These are phyloP conservation scores for Aethes cnicana DNA, from an alignment of 2,888 invertebrate species.

Conservation along the genomic window DNA sequence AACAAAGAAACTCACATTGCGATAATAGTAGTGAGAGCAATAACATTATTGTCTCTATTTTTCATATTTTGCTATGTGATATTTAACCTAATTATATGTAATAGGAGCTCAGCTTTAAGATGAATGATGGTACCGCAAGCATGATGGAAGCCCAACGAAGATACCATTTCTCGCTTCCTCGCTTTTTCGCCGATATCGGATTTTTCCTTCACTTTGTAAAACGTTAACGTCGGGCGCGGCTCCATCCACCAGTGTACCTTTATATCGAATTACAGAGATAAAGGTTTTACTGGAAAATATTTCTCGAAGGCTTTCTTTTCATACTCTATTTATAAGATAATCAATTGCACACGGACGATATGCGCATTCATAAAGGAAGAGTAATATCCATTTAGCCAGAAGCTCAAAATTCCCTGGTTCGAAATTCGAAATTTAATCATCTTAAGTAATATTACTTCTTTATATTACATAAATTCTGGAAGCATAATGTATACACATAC, in stretches of 20 bases:
- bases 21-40: no score
- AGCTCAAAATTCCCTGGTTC: no score
- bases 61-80: constrained; percentile 2
- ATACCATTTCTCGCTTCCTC: constrained; percentile 36
- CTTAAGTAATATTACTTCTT: not conserved
- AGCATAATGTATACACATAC: not conserved
- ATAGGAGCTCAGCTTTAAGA: constrained; percentile 33
- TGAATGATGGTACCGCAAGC: constrained; percentile 31
- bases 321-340: no score
- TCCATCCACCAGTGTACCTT: constrained; percentile 41
- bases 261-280: constrained; percentile 53
- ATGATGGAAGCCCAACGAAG: constrained; percentile 34
- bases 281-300: constrained; percentile 47
- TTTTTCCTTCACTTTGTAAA: constrained; percentile 45
- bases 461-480: not conserved
- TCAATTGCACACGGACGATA: no score
- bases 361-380: no score
- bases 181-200: constrained; percentile 39
- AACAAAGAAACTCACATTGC: no score
- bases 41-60: no score
- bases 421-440: no score
- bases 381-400: no score
- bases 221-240: constrained; percentile 43
- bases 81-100: constrained; percentile 18
- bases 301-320: constrained; percentile 39